Base-by-base conservation (phyloP, 2,888 invertebrate species). In the Leptarthrus brevirostris region DNA sequence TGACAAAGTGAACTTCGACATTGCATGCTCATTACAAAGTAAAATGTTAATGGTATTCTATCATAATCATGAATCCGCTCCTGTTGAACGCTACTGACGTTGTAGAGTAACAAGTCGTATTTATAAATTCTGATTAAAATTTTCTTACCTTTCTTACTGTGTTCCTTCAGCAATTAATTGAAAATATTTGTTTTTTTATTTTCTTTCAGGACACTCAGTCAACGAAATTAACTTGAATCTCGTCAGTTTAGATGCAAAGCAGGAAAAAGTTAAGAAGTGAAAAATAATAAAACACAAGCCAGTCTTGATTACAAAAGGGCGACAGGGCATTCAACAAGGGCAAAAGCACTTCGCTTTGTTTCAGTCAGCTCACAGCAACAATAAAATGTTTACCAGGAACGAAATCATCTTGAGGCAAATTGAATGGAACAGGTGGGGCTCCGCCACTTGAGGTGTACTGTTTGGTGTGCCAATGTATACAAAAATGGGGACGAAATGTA, bases 341-440 rank as follows among this genome's bases (percentile, higher is more conserved):
- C n/a, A n/a, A n/a, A n/a, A n/a, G n/a, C n/a, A n/a, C n/a, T n/a
- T 70, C 70, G 47, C 52, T 72, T 72, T 72, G 56, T 72, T 72
- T 47, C 44, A 56, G 73, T 47, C 66, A 72, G 54, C 40, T 34
- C 52, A 56, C 34, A 66, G 54, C 40, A 74, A 69, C 74, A 74
- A 76, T 74, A 76, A 74, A 76, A 76, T 74, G 74, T 72, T 76
- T 76, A 70, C 52, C 53, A 34, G 22, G 18, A 70, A 3, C 70
- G 52, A 69, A 69, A 52, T 69, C 52, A 69, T 52, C 52, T 52
- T 52, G 52, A 52, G 73, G 73, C 70, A 69, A 69, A 69, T 69
- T 69, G 69, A 69, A 69, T 69, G 69, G 69, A 69, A 69, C 69
- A 69, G 69, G 69, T 69, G 49, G 69, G 69, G 30, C 52, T 47